Conservation (phyloP, 2,113 vertebrate genomes). For the Spilogale gracilis region DNA sequence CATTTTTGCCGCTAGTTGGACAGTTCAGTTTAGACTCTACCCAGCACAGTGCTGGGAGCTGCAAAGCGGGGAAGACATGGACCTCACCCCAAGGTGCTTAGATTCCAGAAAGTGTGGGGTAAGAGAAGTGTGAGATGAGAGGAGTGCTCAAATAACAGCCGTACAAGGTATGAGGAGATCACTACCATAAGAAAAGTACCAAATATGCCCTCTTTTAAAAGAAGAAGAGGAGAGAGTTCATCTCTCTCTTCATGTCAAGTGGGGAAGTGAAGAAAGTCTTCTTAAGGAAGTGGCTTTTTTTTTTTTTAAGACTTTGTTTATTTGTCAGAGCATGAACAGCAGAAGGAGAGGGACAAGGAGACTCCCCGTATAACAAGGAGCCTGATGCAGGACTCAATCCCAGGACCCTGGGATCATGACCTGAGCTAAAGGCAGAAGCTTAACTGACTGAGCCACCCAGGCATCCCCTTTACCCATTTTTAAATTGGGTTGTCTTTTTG, state of each 20-base stretch:
- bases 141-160: not conserved
- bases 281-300: not conserved
- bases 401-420: too few species aligned
- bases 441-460: too few species aligned
- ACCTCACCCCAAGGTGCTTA: not conserved
- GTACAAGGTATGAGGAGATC: not conserved
- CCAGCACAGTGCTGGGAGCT: not conserved
- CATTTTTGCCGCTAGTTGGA: constrained; percentile 33
- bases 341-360: too few species aligned
- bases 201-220: not conserved
- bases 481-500: constrained; percentile 1
- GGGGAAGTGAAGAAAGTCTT: not conserved
- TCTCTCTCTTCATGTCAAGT: not conserved
- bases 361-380: too few species aligned
- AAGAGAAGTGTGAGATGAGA: not conserved
- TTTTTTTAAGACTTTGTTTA: too few species aligned
- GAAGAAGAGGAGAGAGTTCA: not conserved
- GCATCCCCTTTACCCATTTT: not conserved
- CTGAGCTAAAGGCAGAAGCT: too few species aligned
- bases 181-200: not conserved
- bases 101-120: not conserved
- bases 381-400: too few species aligned
- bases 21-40: not conserved
- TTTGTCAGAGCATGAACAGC: too few species aligned
- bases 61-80: not conserved